Base-by-base conservation (phyloP, 2,888 invertebrate genomes). In the Helobdella robusta region DNA sequence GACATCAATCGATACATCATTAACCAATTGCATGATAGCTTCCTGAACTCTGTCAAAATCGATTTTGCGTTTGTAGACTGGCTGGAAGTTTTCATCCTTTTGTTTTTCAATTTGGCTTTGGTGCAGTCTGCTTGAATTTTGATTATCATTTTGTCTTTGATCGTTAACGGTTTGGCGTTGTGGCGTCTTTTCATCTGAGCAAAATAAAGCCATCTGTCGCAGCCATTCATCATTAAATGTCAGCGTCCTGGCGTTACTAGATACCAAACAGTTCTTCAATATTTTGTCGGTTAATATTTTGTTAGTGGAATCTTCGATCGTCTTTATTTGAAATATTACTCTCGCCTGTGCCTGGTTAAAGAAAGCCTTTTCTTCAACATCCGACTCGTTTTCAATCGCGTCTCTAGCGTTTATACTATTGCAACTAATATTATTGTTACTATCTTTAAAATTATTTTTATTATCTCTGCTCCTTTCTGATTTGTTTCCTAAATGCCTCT, bases 31-130 rank as follows among this genome's bases (percentile, higher is more conserved):
- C 66, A 64, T 59, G 35, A 72, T 71, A 1, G 70, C 69, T 11
- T 67, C 66, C 54, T 72, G 72, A 4, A 72, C 66, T 32, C 66
- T 65, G 23, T 68, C 67, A 63, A 67, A 69, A 63, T 72, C 68
- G 5, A 72, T 66, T 20, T 60, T 66, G n/a, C 64, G 35, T 34
- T 67, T 64, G 23, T 46, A 65, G 25, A 65, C 59, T 23, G 65
- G 58, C 35, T 59, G 65, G 32, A 56, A 60, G 44, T 48, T 62
- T 32, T 46, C 46, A 23, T 59, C 20, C 44, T 25, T 20, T 2
- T 2, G 18, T 40, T 36, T 60, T 3, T 28, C 40, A 11, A 25
- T 15, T n/a, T n/a, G n/a, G 25, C 2, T 20, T 62, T 50, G 28
- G 8, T 25, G 8, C 2, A 5, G 20, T 50, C 25, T 2, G 34